Evolutionary conservation across 2,888 invertebrate species (phyloP), one percentile per base, ranked within the genome.

Genomic region (Diplolepis rosae): DNA sequence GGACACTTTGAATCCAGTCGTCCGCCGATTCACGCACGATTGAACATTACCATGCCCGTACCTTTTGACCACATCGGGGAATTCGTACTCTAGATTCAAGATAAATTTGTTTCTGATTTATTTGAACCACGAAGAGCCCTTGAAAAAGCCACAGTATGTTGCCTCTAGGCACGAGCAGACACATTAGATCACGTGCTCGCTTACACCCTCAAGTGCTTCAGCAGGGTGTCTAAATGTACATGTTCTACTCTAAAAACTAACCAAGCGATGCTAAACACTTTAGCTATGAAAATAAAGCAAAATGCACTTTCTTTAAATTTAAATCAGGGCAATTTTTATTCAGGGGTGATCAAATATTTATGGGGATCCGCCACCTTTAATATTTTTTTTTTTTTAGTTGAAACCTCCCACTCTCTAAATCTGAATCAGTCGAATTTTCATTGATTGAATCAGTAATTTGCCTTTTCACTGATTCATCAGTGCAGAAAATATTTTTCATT

Each of bases 51-150:
- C 68, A 66, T 45, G 68, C 70, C 67, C 65, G 42, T 42, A 18
- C 56, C 68, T n/a, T n/a, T 22, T 22, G 30, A 56, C 65, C 51
- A 65, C 45, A 73, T 65, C 75, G 65, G 72, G 68, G 69, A 77
- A 79, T 73, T 67, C 72, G 72, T 73, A 68, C 71, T 74, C 70
- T 61, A 69, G 68, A 48, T 73, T 72, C 70, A 30, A 75, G 73
- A 76, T 74, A 78, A 86, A 86, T 87, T 87, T 85, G 84, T 86
- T 83, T 82, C 83, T 77, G 83, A 86, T 86, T 86, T 85, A 83
- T 82, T 82, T 82, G 76, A 77, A 78, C 81, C 80, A 73, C 82
- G 69, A 77, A 84, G 83, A 71, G 77, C 80, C 74, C 80, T 80
- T 71, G 72, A 79, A n/a, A 72, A 73, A 75, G 76, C 77, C 80